Base-by-base conservation (phyloP, 2,797 vertebrate genomes). In the Mormyrops attenuatus region DNA sequence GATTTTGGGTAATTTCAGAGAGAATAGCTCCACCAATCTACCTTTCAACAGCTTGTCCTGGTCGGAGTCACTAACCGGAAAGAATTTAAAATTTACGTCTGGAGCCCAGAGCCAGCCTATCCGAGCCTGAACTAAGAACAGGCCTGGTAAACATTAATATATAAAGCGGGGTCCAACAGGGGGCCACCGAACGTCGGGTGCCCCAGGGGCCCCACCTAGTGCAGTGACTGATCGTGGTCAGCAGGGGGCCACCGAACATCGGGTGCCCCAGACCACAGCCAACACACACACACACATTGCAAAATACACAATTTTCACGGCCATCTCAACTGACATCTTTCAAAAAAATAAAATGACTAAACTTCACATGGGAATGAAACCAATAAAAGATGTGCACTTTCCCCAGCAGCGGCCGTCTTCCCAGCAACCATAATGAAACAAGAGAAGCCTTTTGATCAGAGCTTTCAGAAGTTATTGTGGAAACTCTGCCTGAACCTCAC, bases 401-500 rank as follows among this genome's bases (percentile, higher is more conserved):
- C 30, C 22, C n/a, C n/a, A 5, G 41, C 26, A 86, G 41, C 5
- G 26, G 13, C 63, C 9, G 22, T 26, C 26, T 69, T 66, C 9
- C 63, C 63, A 66, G 63, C 63, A 30, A 3, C 63, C 26, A 41
- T 53, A 41, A 69, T 50, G 44, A 57, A 89, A 47, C 13, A 7
- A 8, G 8, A 6, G 41, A 73, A 50, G 66, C 26, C 66, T 60
- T 73, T 87, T 73, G 60, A 53, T 69, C 82, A 89, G 85, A 80
- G 89, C 85, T 77, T 88, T 88, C 85, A 80, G 60, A 57, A 60
- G 50, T 22, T 26, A 89, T 60, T 80, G 20, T 52, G 53, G n/a
- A 73, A 55, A 26, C 47, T 69, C 41, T 11, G 30, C 53, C 82
- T 8, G 49, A 57, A 89, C n/a, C 63, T 5, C 34, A 89, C 63